phyloP scores from a whole-genome alignment of 2,888 invertebrate genomes.

The Phortica okadai region DNA sequence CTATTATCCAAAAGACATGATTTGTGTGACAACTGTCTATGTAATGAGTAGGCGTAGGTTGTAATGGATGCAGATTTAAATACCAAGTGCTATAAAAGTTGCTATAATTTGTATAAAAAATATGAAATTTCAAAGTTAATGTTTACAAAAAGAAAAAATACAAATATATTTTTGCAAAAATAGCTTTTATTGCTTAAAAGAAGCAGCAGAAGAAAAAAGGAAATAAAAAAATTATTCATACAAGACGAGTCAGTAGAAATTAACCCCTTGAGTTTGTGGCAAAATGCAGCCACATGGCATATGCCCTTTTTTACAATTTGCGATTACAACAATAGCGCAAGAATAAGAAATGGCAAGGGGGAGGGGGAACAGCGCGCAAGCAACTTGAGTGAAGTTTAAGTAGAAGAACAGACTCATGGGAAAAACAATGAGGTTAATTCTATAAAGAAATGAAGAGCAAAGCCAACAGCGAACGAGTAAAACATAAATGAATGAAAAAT shows the following conservation, averaged over 20 bases:
- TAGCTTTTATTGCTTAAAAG: conserved; percentile 15
- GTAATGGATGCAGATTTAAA: no score
- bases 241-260: conserved; percentile 15
- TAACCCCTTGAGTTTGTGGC: conserved; percentile 22
- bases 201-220: background rate
- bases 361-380: background rate
- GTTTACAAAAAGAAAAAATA: background rate
- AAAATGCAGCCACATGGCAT: conserved; percentile 27
- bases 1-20: no score
- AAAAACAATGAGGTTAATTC: conserved; percentile 16
- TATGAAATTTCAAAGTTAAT: background rate
- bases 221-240: background rate
- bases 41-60: no score
- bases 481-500: conserved; percentile 4
- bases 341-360: background rate
- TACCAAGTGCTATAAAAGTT: conserved; percentile 12
- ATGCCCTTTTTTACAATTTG: conserved; percentile 1
- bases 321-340: background rate
- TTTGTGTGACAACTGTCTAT: no score
- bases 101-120: background rate
- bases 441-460: conserved; percentile 7
- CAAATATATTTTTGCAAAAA: background rate
- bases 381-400: background rate
- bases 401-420: background rate
- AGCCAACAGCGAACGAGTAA: background rate